Conservation (phyloP, 1,140 invertebrate genomes). For the Drosophila nebulosa region DNA sequence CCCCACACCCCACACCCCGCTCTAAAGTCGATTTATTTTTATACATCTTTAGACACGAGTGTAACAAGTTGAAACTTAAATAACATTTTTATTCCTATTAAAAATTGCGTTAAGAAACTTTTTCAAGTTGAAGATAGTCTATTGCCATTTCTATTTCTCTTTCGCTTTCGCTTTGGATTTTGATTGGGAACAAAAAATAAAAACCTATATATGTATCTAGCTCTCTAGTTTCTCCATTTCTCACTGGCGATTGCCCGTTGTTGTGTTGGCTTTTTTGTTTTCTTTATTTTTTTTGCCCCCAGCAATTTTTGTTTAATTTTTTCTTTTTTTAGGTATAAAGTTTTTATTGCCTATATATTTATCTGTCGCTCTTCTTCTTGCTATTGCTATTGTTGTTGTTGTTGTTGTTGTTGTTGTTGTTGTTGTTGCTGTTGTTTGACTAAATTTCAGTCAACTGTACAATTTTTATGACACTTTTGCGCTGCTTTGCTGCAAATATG, state of each 20-base stretch:
- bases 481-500: conserved; percentile 59
- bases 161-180: too few species aligned
- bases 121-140: not conserved
- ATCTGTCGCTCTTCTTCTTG: not conserved
- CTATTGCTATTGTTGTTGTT: not conserved
- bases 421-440: conserved; percentile 42
- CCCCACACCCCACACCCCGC: too few species aligned
- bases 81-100: not conserved
- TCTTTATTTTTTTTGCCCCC: not conserved
- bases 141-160: too few species aligned
- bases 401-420: not conserved
- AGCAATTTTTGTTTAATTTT: conserved; percentile 37
- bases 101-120: not conserved
- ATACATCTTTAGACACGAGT: not conserved
- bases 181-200: not conserved
- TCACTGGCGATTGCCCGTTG: conserved; percentile 9
- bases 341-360: conserved; percentile 71
- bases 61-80: not conserved
- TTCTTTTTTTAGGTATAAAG: conserved; percentile 25
- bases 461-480: conserved; percentile 63
- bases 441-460: conserved; percentile 58
- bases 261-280: conserved; percentile 8
- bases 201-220: not conserved
- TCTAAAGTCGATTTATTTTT: not conserved
- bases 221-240: not conserved